Base-by-base conservation (phyloP, 1,140 invertebrate genomes). In the Drosophila navojoa region DNA sequence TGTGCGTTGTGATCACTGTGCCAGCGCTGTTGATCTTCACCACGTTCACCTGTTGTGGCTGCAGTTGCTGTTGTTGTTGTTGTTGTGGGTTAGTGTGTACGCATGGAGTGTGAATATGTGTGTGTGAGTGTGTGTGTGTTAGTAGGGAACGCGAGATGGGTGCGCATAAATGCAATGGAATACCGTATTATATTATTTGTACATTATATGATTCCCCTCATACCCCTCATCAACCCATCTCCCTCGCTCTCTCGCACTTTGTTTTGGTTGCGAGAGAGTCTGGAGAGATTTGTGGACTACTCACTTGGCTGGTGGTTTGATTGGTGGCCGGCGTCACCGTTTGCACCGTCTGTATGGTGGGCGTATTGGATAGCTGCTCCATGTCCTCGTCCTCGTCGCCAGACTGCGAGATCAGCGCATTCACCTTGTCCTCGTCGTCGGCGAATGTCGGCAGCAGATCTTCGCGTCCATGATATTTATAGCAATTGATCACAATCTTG, bases 401-500 rank as follows among this genome's bases (percentile, higher is more conserved):
- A 1, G 85, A 90, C 38, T 89, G 82, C 27, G 77, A 84, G 22
- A 87, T 90, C 19, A 93, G 80, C 7, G 93, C 92, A 71, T 93
- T 94, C 7, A 93, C 93, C 77, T 97, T 97, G 61, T 98, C 97
- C 50, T 98, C 96, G 58, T 98, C 97, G 89, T 98, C 98, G 64
- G 94, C 96, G 93, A 99, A 99, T 15, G 97, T 97, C 5, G 98
- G 98, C 73, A 99, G 93, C 35, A 99, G 94, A 93, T 99, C 98
- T 93, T 99, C 98, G 79, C 98, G 94, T 1, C 97, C 98, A 93
- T 99, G 98, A 93, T 98, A 98, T 93, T 98, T 98, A 93, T 99
- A 99, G 93, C 98, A 99, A 93, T 99, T 99, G 90, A 98, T 98
- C 45, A 99, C 98, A 79, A 99, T 99, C 93, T 99, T 97, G 22